Evolutionary conservation across 2,888 invertebrate species (phyloP).

Genomic region (Panzeria rudis): DNA sequence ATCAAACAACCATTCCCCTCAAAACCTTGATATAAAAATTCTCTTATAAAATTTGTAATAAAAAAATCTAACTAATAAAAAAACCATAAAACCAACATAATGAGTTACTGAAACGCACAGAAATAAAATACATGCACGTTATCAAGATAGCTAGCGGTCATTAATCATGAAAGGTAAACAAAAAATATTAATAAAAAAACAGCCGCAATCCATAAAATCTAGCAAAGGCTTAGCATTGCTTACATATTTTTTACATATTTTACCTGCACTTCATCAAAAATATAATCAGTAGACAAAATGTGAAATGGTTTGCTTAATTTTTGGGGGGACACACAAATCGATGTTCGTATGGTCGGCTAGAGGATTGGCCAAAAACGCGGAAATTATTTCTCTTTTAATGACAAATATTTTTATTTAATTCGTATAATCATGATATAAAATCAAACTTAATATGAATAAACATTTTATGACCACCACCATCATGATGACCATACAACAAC

Average conservation of each 20-base stretch:
- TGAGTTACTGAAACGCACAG: constrained; percentile 50
- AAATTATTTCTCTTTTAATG: constrained; percentile 56
- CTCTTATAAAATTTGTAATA: background rate
- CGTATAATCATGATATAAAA: constrained; percentile 36
- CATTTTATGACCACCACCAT: constrained; percentile 60
- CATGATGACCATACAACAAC: background rate
- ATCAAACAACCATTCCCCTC: background rate
- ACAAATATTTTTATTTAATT: constrained; percentile 58
- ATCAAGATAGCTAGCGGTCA: constrained; percentile 63
- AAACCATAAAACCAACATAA: constrained; percentile 45
- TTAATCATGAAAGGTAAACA: constrained; percentile 60
- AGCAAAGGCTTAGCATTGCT: background rate
- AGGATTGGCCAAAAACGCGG: constrained; percentile 40
- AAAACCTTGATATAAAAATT: background rate
- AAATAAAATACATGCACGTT: constrained; percentile 46
- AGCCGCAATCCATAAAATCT: constrained; percentile 16
- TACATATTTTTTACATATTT: background rate
- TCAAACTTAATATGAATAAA: constrained; percentile 46
- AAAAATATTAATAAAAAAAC: constrained; percentile 21
- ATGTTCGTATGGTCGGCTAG: background rate
- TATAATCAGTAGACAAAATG: background rate
- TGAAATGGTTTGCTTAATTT: constrained; percentile 65
- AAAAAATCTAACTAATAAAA: background rate
- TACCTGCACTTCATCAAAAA: constrained; percentile 9
- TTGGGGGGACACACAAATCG: constrained; percentile 4